These are phyloP conservation scores for Lepus oiostolus DNA, from an alignment of 2,797 vertebrate species.

Conservation along the genomic window DNA sequence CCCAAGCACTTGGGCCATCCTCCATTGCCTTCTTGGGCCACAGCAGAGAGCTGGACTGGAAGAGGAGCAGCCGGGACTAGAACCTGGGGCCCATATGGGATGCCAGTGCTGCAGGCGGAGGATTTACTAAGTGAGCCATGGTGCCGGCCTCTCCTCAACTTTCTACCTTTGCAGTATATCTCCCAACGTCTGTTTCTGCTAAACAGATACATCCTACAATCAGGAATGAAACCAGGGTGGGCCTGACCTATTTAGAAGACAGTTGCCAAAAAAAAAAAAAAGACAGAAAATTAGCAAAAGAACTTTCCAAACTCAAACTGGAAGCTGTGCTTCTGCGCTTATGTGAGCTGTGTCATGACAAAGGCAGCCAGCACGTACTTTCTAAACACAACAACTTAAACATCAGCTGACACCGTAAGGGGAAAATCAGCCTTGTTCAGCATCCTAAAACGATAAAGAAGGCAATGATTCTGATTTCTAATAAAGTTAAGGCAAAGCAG, in stretches of 20 bases:
- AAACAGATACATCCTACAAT: conserved; percentile 59
- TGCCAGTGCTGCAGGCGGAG: too few species aligned
- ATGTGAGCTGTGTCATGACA: conserved; percentile 21
- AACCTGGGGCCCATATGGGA: too few species aligned
- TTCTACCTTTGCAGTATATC: conserved; percentile 56
- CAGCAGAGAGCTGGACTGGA: too few species aligned
- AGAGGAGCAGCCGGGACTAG: too few species aligned
- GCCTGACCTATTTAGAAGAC: conserved; percentile 73
- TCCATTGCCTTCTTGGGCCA: too few species aligned
- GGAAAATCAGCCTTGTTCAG: neutral
- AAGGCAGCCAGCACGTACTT: neutral
- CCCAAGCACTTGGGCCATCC: too few species aligned
- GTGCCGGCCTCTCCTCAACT: neutral
- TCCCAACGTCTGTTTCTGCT: conserved; percentile 63
- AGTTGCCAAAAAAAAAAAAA: conserved; percentile 70
- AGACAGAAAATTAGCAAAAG: conserved; percentile 72
- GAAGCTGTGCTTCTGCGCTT: conserved; percentile 42
- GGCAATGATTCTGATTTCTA: neutral
- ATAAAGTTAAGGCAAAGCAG: conserved; percentile 34
- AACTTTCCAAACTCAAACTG: conserved; percentile 37
- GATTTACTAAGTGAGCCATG: too few species aligned
- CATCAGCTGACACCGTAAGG: neutral
- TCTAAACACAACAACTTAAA: conserved; percentile 60
- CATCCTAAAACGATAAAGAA: conserved; percentile 51
- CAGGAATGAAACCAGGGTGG: conserved; percentile 72